Conservation (phyloP, 2,888 invertebrate species). For the Chorisops tibialis region DNA sequence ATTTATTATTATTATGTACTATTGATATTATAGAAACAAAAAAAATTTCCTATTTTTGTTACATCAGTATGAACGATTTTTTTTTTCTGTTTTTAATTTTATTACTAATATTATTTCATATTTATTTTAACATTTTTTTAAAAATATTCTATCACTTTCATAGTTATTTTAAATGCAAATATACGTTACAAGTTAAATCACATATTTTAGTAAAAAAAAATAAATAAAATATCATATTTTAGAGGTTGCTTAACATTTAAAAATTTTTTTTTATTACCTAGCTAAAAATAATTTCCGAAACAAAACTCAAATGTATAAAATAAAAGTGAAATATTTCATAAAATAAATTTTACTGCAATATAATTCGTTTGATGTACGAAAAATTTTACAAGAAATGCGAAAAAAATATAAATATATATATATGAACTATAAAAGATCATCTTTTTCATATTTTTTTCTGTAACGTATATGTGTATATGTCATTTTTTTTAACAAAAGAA, state of each 20-base stretch:
- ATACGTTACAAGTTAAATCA: conserved; percentile 28
- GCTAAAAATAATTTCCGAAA: conserved; percentile 29
- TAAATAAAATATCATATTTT: not conserved
- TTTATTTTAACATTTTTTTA: conserved; percentile 22
- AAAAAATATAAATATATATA: not conserved
- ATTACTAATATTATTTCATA: conserved; percentile 7
- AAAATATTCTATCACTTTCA: conserved; percentile 29
- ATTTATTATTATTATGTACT: conserved; percentile 29
- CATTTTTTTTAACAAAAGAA: conserved; percentile 21
- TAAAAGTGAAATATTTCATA: no score
- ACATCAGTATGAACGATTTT: conserved; percentile 12
- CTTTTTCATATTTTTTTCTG: conserved; percentile 15
- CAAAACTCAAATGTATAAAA: conserved; percentile 25
- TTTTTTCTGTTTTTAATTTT: conserved; percentile 17
- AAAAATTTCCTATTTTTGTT: conserved; percentile 25
- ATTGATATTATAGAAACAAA: conserved; percentile 25
- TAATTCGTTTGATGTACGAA: conserved; percentile 28
- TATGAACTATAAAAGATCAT: conserved; percentile 10
- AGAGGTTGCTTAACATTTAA: conserved; percentile 9
- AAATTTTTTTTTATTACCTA: not conserved
- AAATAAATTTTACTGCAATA: not conserved
- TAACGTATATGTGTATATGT: conserved; percentile 34
- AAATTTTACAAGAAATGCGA: conserved; percentile 27
- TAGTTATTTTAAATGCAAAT: conserved; percentile 28
- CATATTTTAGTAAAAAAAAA: not conserved